phyloP scores from a whole-genome alignment of 1,140 invertebrate species.

The Heliconius hermathena region DNA sequence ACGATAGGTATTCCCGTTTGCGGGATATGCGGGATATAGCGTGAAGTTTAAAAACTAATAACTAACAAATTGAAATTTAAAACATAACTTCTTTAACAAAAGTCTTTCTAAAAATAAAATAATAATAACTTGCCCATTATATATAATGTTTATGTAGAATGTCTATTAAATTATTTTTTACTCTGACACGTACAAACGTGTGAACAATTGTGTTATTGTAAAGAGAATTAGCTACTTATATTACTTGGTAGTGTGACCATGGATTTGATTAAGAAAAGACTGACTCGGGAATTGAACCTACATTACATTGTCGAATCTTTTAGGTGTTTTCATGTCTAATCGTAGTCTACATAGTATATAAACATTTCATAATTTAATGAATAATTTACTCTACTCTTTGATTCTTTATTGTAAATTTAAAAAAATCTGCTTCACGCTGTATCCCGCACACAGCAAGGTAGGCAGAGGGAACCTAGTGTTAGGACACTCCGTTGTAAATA shows the following conservation, averaged over 20 bases:
- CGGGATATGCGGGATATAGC: background rate
- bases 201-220: slow-evolving; percentile 15
- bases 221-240: slow-evolving; percentile 6
- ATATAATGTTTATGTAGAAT: background rate
- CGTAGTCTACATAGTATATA: too few relatives aligned
- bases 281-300: background rate
- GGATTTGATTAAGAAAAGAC: background rate
- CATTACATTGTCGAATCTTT: too few relatives aligned
- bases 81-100: background rate
- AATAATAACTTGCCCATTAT: background rate
- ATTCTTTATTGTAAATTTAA: too few relatives aligned
- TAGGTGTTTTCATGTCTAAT: too few relatives aligned
- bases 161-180: slow-evolving; percentile 1
- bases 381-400: too few relatives aligned
- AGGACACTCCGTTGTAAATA: too few relatives aligned
- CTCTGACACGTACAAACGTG: slow-evolving; percentile 8
- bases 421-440: too few relatives aligned
- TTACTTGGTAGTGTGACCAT: background rate
- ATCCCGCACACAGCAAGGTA: too few relatives aligned
- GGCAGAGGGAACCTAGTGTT: too few relatives aligned
- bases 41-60: background rate
- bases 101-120: background rate
- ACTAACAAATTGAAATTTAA: background rate
- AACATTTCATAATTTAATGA: too few relatives aligned
- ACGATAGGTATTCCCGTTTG: background rate